phyloP scores from a whole-genome alignment of 2,113 vertebrate species.

The Reinhardtius hippoglossoides region DNA sequence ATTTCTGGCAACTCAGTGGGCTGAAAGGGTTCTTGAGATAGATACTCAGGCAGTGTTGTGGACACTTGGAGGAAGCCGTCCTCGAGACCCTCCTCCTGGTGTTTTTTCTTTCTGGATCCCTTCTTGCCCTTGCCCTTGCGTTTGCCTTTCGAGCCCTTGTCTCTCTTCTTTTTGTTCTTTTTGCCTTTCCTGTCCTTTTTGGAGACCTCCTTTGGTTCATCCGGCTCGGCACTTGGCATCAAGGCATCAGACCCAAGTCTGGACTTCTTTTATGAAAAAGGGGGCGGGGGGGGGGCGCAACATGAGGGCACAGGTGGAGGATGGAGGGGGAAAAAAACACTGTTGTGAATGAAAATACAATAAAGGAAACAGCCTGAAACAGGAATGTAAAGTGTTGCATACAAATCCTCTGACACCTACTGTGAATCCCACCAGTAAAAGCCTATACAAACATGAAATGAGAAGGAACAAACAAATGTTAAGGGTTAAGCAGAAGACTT shows the following conservation, averaged over 20 bases:
- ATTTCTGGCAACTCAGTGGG: constrained; percentile 48
- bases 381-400: constrained; percentile 6
- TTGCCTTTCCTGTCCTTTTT: constrained; percentile 83
- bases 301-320: constrained; percentile 37
- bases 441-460: constrained; percentile 43
- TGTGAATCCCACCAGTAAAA: constrained; percentile 36
- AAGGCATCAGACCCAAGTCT: constrained; percentile 43
- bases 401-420: constrained; percentile 14
- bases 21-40: constrained; percentile 55
- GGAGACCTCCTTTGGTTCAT: constrained; percentile 68
- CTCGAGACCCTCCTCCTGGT: constrained; percentile 69
- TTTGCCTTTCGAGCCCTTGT: constrained; percentile 78
- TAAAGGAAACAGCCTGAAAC: constrained; percentile 9
- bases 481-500: constrained; percentile 4
- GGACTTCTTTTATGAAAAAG: constrained; percentile 61
- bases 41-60: constrained; percentile 62
- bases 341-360: constrained; percentile 54
- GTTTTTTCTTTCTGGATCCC: constrained; percentile 87
- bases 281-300: not conserved
- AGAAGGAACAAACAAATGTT: constrained; percentile 33
- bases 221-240: constrained; percentile 65
- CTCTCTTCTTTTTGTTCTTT: constrained; percentile 86
- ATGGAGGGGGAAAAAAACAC: constrained; percentile 20
- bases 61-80: constrained; percentile 72
- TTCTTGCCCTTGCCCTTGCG: constrained; percentile 76